phyloP scores from a whole-genome alignment of 2,113 vertebrate species.

The Gnathonemus longibarbis region DNA sequence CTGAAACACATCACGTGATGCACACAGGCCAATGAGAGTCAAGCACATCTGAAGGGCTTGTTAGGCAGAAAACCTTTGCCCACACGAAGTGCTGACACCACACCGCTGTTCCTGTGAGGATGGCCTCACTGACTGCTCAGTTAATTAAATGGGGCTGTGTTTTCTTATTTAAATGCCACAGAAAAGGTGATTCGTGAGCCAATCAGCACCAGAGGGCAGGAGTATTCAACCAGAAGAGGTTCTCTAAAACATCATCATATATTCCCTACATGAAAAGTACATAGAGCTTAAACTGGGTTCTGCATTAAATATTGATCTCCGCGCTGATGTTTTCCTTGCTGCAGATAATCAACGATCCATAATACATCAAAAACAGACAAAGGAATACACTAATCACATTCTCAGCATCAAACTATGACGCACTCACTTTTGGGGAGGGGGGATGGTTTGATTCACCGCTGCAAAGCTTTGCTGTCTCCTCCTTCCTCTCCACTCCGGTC shows the following conservation, averaged over 20 bases:
- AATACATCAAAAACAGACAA: constrained; percentile 15
- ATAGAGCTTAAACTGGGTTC: constrained; percentile 5
- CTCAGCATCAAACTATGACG: neutral
- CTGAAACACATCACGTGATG: neutral
- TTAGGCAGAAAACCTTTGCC: constrained; percentile 8
- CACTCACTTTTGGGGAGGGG: neutral
- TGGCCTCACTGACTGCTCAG: neutral
- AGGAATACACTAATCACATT: neutral
- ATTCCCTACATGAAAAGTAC: constrained; percentile 1
- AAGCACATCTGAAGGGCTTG: neutral
- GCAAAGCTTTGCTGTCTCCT: neutral
- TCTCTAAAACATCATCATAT: neutral
- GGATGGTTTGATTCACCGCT: neutral
- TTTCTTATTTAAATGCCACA: constrained; percentile 13
- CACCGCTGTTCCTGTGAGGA: neutral
- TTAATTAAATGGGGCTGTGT: constrained; percentile 9
- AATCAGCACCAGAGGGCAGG: neutral
- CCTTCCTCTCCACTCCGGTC: neutral
- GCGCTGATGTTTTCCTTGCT: neutral
- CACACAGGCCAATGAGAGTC: neutral
- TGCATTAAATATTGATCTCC: constrained; percentile 14
- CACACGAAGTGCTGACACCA: neutral
- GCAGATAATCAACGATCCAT: constrained; percentile 1
- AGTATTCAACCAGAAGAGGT: neutral
- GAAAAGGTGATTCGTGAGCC: neutral